Evolutionary conservation across 2,113 vertebrate genomes (phyloP), one percentile per base, ranked within the genome.

Genomic region (Suricata suricatta): DNA sequence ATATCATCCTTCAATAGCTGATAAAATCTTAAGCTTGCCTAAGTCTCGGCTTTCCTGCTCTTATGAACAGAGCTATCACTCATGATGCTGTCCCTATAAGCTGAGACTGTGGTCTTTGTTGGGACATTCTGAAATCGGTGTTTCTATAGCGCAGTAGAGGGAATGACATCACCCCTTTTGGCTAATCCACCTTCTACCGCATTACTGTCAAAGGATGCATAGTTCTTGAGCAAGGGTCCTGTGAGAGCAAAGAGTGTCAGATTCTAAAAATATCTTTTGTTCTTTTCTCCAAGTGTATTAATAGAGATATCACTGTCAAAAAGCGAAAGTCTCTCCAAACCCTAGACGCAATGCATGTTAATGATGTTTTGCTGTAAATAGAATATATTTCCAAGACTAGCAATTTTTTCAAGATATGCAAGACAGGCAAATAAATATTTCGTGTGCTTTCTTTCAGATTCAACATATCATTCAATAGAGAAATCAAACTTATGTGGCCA

Each of bases 161-260:
- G 7, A 33, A 3, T 19, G 17, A n/a, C 31, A 10, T n/a, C 11
- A 3, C 23, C 19, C 13, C 38, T 17, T 47, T 11, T 41, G 1
- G 21, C 2, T 60, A n/a, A 33, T 3, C 27, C 14, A 7, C 27
- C 16, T 21, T 0, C 6, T 2, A 2, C 27, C 2, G 15, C 69
- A 27, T 23, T 27, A 33, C 68, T 52, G 19, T 21, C 35, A 33
- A 27, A 60, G 66, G 38, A 57, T 17, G 17, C 17, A 15, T 7
- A 31, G 41, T 10, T 33, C 33, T 25, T 16, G 27, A 41, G 66
- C 3, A 25, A 44, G 72, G 23, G 33, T 31, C 10, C 35, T n/a
- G 12, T 16, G 50, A 89, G 4, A 68, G 25, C 31, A 69, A 63
- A 90, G 71, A 54, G 3, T 60, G 44, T 33, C 4, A 12, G 7